These are phyloP conservation scores for Deilephila elpenor DNA, from an alignment of 2,888 invertebrate genomes.

Conservation along the genomic window DNA sequence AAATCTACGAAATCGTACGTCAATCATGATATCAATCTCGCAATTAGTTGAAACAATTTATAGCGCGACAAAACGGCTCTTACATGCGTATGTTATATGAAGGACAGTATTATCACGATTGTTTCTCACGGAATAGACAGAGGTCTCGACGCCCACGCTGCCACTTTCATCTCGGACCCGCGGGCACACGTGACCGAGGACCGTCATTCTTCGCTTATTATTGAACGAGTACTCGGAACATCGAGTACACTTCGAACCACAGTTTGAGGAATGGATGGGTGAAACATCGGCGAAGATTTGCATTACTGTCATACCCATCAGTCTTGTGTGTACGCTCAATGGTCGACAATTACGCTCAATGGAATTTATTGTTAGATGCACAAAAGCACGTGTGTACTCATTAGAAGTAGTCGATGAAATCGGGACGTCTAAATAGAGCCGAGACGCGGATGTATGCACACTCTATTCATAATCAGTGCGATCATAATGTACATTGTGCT, in stretches of 20 bases:
- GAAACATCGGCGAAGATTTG: constrained; percentile 64
- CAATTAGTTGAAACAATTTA: constrained; percentile 22
- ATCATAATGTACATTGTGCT: constrained; percentile 17
- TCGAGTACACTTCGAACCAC: constrained; percentile 59
- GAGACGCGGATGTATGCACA: constrained; percentile 8
- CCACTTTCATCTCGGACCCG: constrained; percentile 77
- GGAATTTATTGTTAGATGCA: constrained; percentile 53
- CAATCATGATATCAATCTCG: constrained; percentile 24
- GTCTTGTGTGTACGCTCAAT: constrained; percentile 61
- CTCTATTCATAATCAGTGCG: constrained; percentile 23
- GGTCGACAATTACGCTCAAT: constrained; percentile 59
- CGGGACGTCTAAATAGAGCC: constrained; percentile 16
- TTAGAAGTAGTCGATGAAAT: constrained; percentile 49
- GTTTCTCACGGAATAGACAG: constrained; percentile 66
- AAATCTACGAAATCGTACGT: constrained; percentile 10
- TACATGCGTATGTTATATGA: constrained; percentile 32
- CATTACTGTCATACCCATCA: constrained; percentile 67
- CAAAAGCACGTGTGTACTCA: constrained; percentile 41
- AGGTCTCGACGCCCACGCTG: constrained; percentile 71
- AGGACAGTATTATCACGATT: constrained; percentile 57
- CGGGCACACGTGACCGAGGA: constrained; percentile 69
- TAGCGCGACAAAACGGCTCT: constrained; percentile 14
- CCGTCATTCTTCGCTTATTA: constrained; percentile 60
- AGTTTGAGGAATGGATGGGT: constrained; percentile 56
- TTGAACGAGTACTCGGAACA: constrained; percentile 53